A percentile compares a stretch with the other conserved stretches of the same genome.
Evolutionary conservation across 2,888 invertebrate genomes (phyloP).

Genomic region (Trichopoda pennipes): DNA sequence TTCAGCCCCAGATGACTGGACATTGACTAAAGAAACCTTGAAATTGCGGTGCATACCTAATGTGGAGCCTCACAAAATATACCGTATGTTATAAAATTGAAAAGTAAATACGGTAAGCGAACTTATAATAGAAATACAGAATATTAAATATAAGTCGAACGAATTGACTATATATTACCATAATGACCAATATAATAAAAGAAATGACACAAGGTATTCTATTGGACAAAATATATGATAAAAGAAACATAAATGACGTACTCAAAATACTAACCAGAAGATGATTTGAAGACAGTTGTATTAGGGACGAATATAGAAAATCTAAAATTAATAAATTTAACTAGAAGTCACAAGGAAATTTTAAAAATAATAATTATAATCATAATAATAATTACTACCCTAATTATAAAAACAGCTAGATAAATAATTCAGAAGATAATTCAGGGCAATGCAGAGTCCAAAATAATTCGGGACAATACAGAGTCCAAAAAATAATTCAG

Average conservation of each 20-base stretch:
- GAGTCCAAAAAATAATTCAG: too few species aligned
- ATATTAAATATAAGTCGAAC: background rate
- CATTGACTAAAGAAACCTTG: too few species aligned
- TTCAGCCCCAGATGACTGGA: too few species aligned
- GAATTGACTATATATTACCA: background rate
- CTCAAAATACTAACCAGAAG: slow-evolving; percentile 5
- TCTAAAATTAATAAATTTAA: background rate
- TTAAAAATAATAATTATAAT: background rate
- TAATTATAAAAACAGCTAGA: too few species aligned
- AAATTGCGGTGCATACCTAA: too few species aligned
- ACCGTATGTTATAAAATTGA: background rate
- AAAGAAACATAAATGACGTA: background rate
- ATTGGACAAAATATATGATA: background rate
- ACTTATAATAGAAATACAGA: background rate
- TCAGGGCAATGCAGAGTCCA: too few species aligned
- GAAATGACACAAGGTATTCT: background rate
- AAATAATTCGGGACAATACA: too few species aligned
- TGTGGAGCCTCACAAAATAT: too few species aligned
- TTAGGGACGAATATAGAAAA: background rate
- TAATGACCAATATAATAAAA: background rate
- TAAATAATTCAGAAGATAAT: too few species aligned
- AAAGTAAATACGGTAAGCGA: slow-evolving; percentile 1
- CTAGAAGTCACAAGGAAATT: too few species aligned
- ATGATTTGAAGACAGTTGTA: background rate
- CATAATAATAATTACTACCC: background rate